Evolutionary conservation across 1,140 invertebrate species (phyloP).

Genomic region (Drosophila simulans): DNA sequence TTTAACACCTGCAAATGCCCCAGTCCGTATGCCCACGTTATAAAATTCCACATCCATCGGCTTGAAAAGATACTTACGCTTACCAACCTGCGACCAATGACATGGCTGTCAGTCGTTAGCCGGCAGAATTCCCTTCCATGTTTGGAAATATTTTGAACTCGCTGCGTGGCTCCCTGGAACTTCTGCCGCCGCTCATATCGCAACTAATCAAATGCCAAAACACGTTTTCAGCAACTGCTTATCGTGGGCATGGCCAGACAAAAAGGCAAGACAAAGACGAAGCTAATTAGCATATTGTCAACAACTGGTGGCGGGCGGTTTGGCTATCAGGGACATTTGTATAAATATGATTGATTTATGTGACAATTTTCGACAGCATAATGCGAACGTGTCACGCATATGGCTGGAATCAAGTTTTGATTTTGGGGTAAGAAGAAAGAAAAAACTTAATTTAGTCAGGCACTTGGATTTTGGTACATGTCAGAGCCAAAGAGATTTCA

Average conservation of each 20-base stretch:
- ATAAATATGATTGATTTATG: constrained; percentile 84
- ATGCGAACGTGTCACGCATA: constrained; percentile 74
- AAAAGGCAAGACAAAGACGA: constrained; percentile 16
- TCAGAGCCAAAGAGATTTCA: constrained; percentile 4
- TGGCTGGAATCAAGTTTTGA: constrained; percentile 42
- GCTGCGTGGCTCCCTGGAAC: constrained; percentile 11
- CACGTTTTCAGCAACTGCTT: constrained; percentile 71
- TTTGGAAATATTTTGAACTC: constrained; percentile 15
- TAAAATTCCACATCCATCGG: constrained; percentile 13
- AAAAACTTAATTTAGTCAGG: constrained; percentile 1
- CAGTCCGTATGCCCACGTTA: constrained; percentile 18
- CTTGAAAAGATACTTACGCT: neutral
- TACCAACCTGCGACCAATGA: constrained; percentile 36
- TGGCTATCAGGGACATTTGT: constrained; percentile 76
- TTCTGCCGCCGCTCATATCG: constrained; percentile 15
- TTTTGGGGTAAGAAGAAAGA: neutral
- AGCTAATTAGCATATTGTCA: constrained; percentile 66
- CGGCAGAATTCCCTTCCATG: constrained; percentile 7
- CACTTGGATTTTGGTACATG: constrained; percentile 4
- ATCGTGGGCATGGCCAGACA: constrained; percentile 31
- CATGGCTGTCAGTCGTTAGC: constrained; percentile 34
- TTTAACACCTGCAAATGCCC: constrained; percentile 36
- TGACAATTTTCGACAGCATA: constrained; percentile 83
- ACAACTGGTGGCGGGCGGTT: constrained; percentile 41
- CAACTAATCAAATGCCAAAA: constrained; percentile 80